These are phyloP conservation scores for Litocranius walleri DNA, from an alignment of 2,113 vertebrate species.

Conservation along the genomic window DNA sequence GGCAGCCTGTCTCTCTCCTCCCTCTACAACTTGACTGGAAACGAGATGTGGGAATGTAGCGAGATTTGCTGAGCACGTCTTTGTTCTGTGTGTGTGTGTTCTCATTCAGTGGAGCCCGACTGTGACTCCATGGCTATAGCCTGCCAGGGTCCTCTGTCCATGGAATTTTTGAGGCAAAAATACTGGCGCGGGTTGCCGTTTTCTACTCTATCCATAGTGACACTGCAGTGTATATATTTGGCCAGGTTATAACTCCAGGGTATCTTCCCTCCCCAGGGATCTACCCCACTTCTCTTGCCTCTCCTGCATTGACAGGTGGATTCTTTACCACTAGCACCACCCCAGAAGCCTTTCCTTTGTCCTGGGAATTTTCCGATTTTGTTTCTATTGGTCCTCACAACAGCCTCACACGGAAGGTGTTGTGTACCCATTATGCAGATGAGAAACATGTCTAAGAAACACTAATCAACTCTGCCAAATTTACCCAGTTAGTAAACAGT, in stretches of 20 bases:
- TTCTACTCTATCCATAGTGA: not conserved
- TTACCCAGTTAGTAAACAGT: not conserved
- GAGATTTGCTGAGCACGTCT: accelerated
- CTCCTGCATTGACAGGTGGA: not conserved
- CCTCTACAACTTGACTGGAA: too few species aligned
- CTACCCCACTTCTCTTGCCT: not conserved
- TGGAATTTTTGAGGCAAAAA: not conserved
- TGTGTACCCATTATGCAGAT: not conserved
- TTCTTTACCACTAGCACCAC: not conserved
- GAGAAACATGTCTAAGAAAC: not conserved
- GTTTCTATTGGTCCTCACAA: not conserved
- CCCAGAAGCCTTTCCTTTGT: not conserved
- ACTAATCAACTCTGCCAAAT: not conserved
- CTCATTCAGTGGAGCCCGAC: not conserved
- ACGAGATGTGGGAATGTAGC: not conserved
- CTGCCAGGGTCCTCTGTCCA: not conserved
- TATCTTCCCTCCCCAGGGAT: not conserved
- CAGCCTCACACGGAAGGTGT: not conserved
- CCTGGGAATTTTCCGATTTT: not conserved
- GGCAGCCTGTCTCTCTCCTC: too few species aligned
- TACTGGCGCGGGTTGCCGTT: not conserved
- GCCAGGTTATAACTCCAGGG: not conserved
- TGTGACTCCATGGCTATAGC: not conserved
- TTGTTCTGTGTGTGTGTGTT: not conserved
- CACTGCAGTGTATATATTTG: not conserved